Evolutionary conservation across 2,113 vertebrate species (phyloP).

Genomic region (Siniperca chuatsi): DNA sequence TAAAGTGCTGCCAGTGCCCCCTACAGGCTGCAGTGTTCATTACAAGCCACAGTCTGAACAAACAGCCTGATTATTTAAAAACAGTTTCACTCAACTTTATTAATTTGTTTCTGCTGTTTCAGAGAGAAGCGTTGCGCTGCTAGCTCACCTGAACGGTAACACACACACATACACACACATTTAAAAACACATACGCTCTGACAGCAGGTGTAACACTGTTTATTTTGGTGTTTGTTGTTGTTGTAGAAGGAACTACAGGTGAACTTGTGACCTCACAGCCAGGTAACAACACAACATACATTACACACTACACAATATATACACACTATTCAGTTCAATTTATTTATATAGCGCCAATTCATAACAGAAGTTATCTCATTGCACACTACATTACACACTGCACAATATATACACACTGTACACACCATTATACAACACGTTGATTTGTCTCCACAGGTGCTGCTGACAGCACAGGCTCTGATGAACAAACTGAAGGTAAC

Average conservation of each 20-base stretch:
- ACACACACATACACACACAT: neutral
- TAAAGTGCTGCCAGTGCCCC: neutral
- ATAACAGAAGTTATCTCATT: too few relatives aligned
- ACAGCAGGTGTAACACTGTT: neutral
- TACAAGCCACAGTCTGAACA: neutral
- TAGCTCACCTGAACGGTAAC: constrained; percentile 38
- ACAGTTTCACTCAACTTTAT: too few relatives aligned
- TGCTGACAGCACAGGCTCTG: neutral
- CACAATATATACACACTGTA: neutral
- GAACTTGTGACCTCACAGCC: constrained; percentile 11
- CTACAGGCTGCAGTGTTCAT: neutral
- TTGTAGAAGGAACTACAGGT: constrained; percentile 10
- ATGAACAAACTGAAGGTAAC: neutral
- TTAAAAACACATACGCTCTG: too few relatives aligned
- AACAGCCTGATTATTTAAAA: neutral
- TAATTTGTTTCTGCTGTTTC: neutral
- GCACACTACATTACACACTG: neutral
- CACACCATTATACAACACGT: neutral
- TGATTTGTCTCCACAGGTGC: neutral
- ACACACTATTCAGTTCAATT: neutral
- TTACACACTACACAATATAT: neutral
- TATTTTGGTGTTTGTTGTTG: neutral
- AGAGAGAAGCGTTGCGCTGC: constrained; percentile 12
- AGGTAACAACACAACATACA: constrained; percentile 24
- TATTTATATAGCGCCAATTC: too few relatives aligned